A percentile compares a stretch with the other conserved stretches of the same genome.
Conservation (phyloP, 2,797 vertebrate genomes). For the Ctenosaura bakeri region DNA sequence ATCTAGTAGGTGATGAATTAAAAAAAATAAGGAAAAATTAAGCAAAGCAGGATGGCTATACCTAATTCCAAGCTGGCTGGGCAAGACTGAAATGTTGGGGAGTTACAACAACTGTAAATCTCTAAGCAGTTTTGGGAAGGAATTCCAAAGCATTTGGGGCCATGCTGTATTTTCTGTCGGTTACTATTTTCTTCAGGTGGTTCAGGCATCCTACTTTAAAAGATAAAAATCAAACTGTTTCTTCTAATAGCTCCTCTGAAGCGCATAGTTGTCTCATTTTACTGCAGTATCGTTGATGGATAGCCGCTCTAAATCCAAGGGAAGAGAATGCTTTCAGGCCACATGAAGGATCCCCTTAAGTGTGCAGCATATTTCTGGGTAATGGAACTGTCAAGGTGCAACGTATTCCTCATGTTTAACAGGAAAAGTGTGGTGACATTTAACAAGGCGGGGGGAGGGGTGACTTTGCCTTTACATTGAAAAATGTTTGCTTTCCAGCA, state of each 20-base stretch:
- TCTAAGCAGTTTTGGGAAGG: not conserved
- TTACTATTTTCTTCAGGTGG: not conserved
- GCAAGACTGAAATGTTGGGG: not conserved
- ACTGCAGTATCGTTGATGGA: constrained; percentile 21
- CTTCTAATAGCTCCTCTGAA: constrained; percentile 15
- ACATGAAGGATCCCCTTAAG: not conserved
- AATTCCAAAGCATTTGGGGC: not conserved
- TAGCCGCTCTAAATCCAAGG: constrained; percentile 15
- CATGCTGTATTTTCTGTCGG: not conserved
- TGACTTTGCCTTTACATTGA: constrained; percentile 21
- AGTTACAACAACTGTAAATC: not conserved
- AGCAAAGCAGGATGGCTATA: not conserved
- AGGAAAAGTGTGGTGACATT: not conserved
- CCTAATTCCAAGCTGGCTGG: not conserved
- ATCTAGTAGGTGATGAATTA: too few relatives aligned
- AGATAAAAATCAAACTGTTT: constrained; percentile 13
- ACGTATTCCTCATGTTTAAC: constrained; percentile 1
- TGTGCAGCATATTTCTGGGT: not conserved
- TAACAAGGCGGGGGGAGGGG: not conserved
- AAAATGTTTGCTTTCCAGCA: constrained; percentile 10
- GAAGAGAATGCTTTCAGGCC: not conserved
- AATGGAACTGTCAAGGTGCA: constrained; percentile 20
- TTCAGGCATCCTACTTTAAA: constrained; percentile 8
- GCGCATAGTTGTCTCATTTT: constrained; percentile 11
- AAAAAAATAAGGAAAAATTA: too few relatives aligned